Base-by-base conservation (phyloP, 2,888 invertebrate genomes). In the Gryllus longicercus region DNA sequence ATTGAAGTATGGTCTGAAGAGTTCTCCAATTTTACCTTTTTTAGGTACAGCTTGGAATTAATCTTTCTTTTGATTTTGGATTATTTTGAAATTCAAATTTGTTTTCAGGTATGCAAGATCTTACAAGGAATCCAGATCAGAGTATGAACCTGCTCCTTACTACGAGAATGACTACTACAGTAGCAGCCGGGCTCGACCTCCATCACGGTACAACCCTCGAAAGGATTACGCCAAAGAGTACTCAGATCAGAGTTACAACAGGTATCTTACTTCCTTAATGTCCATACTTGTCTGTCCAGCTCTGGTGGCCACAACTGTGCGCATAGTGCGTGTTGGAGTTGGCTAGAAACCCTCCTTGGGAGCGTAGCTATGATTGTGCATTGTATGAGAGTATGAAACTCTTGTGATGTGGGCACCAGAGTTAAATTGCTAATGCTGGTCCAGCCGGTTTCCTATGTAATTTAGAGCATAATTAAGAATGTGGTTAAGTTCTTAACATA, bases 211-310 rank as follows among this genome's bases (percentile, higher is more conserved):
- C 76, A 78, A 79, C 23, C 81, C 75, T 18, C 75, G 80, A 75
- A 81, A 81, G 80, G 81, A 81, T 63, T 81, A 49, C 78, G 77
- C 78, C 77, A 87, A 87, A 87, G 87, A 87, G 86, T 87, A 87
- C 87, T 87, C 87, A 86, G 87, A 87, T 86, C 87, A 81, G 49
- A 81, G 86, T 85, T 87, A 87, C 86, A 87, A 86, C 87, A 87
- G 87, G 87, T 87, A 87, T 87, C 87, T 87, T n/a, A 76, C 51
- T 49, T 74, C 49, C 23, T 78, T 51, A 38, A 74, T 80, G 80
- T 80, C 75, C 63, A 23, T 80, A 74, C 23, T 77, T 77, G 77
- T 77, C 50, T 50, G 18, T 51, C 50, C 51, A 12, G 25, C 50
- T 50, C 75, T 74, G 74, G 25, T 51, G 50, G 18, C 77, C 50